phyloP scores from a whole-genome alignment of 1,140 invertebrate genomes.

The Charaxes varanes region DNA sequence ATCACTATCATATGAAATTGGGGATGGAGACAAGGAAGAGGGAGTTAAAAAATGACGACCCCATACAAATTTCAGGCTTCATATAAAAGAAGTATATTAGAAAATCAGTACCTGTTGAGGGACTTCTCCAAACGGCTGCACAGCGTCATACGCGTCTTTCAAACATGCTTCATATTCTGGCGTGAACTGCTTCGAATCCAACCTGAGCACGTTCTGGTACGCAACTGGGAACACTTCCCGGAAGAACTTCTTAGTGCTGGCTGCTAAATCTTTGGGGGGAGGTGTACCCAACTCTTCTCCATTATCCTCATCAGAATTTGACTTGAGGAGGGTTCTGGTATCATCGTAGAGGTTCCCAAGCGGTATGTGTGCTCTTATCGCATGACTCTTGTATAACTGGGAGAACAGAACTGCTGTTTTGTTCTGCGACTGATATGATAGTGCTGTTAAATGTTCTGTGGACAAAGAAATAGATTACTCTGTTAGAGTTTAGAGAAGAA shows the following conservation, averaged over 20 bases:
- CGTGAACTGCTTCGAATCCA: conserved; percentile 75
- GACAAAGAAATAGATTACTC: conserved; percentile 47
- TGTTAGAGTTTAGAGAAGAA: too few species aligned
- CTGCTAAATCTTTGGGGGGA: conserved; percentile 41
- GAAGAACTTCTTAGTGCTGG: conserved; percentile 86
- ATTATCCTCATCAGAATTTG: conserved; percentile 28
- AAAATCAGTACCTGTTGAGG: conserved; percentile 78
- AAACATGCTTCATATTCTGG: conserved; percentile 86
- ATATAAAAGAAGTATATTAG: conserved; percentile 6
- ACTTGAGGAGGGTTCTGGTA: conserved; percentile 76
- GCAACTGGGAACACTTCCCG: conserved; percentile 87
- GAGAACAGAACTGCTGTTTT: conserved; percentile 84
- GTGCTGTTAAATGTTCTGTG: conserved; percentile 82
- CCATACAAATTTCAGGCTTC: neutral
- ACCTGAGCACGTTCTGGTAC: conserved; percentile 82
- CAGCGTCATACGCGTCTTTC: conserved; percentile 80
- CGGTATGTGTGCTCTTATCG: conserved; percentile 76
- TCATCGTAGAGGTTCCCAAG: conserved; percentile 81
- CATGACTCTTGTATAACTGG: conserved; percentile 84
- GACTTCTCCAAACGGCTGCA: conserved; percentile 88
- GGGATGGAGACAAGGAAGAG: too few species aligned
- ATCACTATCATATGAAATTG: too few species aligned
- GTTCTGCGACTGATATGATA: conserved; percentile 85
- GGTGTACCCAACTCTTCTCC: conserved; percentile 30
- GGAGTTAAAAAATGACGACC: too few species aligned